Evolutionary conservation across 2,797 vertebrate genomes (phyloP).

Genomic region (Danio tinwini): DNA sequence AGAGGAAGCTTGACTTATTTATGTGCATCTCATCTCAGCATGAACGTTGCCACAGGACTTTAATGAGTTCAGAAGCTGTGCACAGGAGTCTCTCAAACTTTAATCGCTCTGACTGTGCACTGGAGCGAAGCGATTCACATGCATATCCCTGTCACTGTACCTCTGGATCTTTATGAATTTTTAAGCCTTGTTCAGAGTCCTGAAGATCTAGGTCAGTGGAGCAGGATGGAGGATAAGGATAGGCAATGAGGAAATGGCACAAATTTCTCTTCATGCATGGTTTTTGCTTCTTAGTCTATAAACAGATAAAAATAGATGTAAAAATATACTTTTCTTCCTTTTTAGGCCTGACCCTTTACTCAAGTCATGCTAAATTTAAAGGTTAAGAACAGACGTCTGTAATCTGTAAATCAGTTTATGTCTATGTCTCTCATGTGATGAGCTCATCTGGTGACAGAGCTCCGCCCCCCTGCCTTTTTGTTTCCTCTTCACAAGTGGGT

Average conservation of each 20-base stretch:
- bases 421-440: conserved; percentile 25
- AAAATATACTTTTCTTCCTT: neutral
- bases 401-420: conserved; percentile 35
- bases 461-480: neutral
- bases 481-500: conserved; percentile 6
- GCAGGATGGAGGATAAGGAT: conserved; percentile 35
- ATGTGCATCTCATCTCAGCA: conserved; percentile 47
- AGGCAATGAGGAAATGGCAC: neutral
- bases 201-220: conserved; percentile 53
- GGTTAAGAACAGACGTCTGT: conserved; percentile 18
- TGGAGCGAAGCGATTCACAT: conserved; percentile 31
- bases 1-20: conserved; percentile 48
- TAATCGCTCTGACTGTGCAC: conserved; percentile 49
- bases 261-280: neutral
- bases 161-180: conserved; percentile 47
- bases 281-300: neutral
- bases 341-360: neutral
- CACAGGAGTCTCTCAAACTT: conserved; percentile 48
- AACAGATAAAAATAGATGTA: neutral
- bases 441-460: conserved; percentile 15
- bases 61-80: conserved; percentile 52
- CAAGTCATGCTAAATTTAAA: conserved; percentile 20
- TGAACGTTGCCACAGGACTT: conserved; percentile 41
- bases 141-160: conserved; percentile 39
- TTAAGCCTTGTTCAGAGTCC: conserved; percentile 34